Conservation (phyloP, 2,888 invertebrate genomes). For the Microplitis manilae region DNA sequence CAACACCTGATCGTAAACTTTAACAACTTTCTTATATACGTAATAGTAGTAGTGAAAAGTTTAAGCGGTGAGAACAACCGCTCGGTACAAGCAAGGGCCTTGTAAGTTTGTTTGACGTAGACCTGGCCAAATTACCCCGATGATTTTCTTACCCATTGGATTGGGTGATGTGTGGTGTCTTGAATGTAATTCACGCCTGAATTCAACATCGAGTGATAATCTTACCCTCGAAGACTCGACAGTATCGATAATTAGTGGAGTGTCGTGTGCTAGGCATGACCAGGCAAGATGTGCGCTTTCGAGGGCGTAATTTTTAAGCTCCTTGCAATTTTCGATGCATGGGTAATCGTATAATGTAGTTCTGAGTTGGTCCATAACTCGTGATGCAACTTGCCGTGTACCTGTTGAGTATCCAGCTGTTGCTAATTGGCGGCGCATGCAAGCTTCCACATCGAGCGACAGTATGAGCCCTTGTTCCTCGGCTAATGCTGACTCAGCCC, state of each 20-base stretch:
- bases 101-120: constrained; percentile 72
- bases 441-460: constrained; percentile 59
- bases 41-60: constrained; percentile 1
- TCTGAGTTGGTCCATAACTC: constrained; percentile 78
- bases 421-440: constrained; percentile 63
- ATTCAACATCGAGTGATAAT: constrained; percentile 57
- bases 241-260: constrained; percentile 64
- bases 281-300: constrained; percentile 91
- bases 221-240: constrained; percentile 51
- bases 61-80: constrained; percentile 75
- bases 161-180: constrained; percentile 75
- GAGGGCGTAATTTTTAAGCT: constrained; percentile 85
- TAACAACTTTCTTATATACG: not conserved
- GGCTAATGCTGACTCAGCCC: constrained; percentile 26
- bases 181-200: constrained; percentile 74
- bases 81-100: constrained; percentile 77
- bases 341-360: constrained; percentile 95
- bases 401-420: constrained; percentile 62
- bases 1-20: no score
- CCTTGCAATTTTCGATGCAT: constrained; percentile 84
- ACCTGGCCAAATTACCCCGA: constrained; percentile 78
- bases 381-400: constrained; percentile 62
- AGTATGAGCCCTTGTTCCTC: constrained; percentile 21
- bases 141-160: constrained; percentile 73
- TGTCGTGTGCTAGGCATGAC: constrained; percentile 73